Evolutionary conservation across 2,113 vertebrate species (phyloP).

Genomic region (Serilophus lunatus): DNA sequence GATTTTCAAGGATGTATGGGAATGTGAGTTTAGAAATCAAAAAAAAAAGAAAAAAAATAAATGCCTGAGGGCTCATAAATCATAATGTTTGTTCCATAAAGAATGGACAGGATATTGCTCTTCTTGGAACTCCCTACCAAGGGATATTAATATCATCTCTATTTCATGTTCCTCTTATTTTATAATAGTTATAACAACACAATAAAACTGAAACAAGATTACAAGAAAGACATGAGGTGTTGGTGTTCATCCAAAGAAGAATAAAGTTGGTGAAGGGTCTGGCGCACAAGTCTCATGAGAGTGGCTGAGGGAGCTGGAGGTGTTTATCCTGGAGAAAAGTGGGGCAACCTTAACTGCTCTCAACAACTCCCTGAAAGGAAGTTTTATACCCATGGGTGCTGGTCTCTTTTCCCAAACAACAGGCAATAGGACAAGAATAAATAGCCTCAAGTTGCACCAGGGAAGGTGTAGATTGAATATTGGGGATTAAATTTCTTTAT

Average conservation of each 20-base stretch:
- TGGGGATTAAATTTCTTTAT: not conserved
- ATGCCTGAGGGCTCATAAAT: not conserved
- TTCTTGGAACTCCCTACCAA: not conserved
- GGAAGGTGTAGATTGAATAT: not conserved
- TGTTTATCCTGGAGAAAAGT: not conserved
- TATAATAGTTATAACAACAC: not conserved
- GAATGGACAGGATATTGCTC: not conserved
- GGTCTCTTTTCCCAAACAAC: not conserved
- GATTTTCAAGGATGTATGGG: not conserved
- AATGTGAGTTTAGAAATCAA: not conserved
- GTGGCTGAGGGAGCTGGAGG: not conserved
- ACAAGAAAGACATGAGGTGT: not conserved
- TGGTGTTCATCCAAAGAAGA: not conserved
- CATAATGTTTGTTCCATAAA: not conserved
- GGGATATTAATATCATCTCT: not conserved
- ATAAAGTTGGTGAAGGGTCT: not conserved
- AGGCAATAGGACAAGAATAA: not conserved
- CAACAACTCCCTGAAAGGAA: not conserved
- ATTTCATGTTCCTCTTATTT: not conserved
- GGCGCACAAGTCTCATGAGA: not conserved
- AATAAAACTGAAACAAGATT: not conserved
- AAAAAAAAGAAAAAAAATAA: not conserved
- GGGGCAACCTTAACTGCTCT: no score
- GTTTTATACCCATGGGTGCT: not conserved
- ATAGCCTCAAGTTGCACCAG: fast-evolving